These are phyloP conservation scores for Odontamblyopus lacepedii DNA, from an alignment of 2,797 vertebrate genomes.

Conservation along the genomic window DNA sequence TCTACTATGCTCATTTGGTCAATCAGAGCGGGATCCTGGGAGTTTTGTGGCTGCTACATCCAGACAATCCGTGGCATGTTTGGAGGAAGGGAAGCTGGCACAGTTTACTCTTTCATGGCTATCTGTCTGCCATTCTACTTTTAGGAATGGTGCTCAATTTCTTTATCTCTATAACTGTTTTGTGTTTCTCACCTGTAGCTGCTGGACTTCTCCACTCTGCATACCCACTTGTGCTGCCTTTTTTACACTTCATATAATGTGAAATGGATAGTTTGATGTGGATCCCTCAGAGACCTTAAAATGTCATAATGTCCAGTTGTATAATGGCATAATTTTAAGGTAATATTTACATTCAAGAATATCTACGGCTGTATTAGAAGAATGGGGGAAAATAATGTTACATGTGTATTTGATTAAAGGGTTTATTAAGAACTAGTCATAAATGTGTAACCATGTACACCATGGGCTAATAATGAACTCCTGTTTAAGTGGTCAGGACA, in stretches of 20 bases:
- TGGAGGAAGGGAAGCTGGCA: conserved; percentile 70
- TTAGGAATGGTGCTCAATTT: conserved; percentile 69
- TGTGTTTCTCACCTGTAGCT: conserved; percentile 67
- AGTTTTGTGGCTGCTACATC: conserved; percentile 77
- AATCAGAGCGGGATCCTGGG: conserved; percentile 74
- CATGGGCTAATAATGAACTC: too few species aligned
- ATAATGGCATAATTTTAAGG: too few species aligned
- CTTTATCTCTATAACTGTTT: conserved; percentile 49
- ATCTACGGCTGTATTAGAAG: not conserved
- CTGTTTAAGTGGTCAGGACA: too few species aligned
- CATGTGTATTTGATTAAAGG: not conserved
- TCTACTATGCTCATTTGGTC: conserved; percentile 73
- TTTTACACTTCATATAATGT: conserved; percentile 59
- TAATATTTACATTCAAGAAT: not conserved
- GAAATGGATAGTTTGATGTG: not conserved
- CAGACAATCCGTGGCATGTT: conserved; percentile 63
- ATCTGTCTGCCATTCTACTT: conserved; percentile 73
- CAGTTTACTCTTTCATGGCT: conserved; percentile 77
- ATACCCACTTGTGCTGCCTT: conserved; percentile 45
- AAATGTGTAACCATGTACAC: too few species aligned
- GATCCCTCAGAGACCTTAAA: not conserved
- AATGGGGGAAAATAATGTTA: not conserved
- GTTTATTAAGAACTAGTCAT: not conserved
- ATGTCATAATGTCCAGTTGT: too few species aligned
- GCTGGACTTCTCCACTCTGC: conserved; percentile 69